Conservation (phyloP, 2,888 invertebrate species). For the Aphelenchoides bicaudatus region DNA sequence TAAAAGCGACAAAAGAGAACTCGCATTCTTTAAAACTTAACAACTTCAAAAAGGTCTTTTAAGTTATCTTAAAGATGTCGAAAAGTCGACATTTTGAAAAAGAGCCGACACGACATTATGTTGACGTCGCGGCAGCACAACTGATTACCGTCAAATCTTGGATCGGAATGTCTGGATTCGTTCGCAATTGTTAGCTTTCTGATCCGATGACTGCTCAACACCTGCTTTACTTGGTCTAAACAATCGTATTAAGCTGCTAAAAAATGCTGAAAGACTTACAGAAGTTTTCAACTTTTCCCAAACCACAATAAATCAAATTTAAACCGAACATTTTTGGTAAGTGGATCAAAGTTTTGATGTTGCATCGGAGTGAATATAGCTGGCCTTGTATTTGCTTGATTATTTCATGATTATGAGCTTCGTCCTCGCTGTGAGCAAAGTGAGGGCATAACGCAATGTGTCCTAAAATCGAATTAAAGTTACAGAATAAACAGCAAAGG, state of each 20-base stretch:
- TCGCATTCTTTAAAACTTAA: no score
- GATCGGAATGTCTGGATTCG: neutral
- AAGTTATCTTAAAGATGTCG: no score
- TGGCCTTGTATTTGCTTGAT: neutral
- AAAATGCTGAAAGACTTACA: neutral
- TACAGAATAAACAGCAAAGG: neutral
- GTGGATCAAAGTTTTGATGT: neutral
- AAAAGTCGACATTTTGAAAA: no score
- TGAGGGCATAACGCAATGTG: neutral
- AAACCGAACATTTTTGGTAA: neutral
- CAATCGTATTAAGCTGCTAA: neutral
- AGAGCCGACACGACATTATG: no score
- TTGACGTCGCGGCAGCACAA: no score
- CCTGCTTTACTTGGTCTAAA: neutral
- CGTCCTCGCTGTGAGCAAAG: neutral
- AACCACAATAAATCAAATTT: neutral
- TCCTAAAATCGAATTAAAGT: neutral
- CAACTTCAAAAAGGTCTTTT: no score
- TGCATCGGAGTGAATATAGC: neutral
- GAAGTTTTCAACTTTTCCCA: neutral
- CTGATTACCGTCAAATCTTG: conserved; percentile 2
- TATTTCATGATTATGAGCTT: neutral
- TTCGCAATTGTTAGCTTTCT: neutral
- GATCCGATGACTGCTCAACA: neutral
- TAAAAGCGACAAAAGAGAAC: no score